Evolutionary conservation across 2,888 invertebrate genomes (phyloP).

Genomic region (Meta bourneti): DNA sequence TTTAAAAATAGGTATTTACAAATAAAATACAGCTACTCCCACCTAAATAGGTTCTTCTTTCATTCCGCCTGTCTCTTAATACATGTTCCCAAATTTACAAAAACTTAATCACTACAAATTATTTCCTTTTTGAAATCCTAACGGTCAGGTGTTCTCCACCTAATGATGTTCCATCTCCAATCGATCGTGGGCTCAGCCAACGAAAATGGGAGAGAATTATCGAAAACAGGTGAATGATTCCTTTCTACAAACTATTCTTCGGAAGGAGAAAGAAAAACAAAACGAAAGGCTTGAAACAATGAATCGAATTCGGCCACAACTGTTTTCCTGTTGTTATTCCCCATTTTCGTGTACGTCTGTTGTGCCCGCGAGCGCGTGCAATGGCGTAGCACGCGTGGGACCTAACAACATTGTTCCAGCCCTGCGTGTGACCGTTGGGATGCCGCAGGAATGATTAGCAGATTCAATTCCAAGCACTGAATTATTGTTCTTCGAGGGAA

Average conservation of each 20-base stretch:
- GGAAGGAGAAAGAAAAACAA: conserved; percentile 15
- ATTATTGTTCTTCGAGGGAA: conserved; percentile 30
- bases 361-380: neutral
- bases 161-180: too few relatives aligned
- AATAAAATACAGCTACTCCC: too few relatives aligned
- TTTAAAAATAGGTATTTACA: too few relatives aligned
- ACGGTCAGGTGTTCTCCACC: too few relatives aligned
- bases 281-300: conserved; percentile 34
- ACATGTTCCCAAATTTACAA: too few relatives aligned
- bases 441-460: neutral
- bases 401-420: conserved; percentile 22
- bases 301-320: conserved; percentile 8
- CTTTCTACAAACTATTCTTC: neutral
- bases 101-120: too few relatives aligned
- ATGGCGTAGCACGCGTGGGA: neutral
- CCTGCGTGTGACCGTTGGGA: neutral
- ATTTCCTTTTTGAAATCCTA: too few relatives aligned
- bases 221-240: neutral
- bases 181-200: too few relatives aligned
- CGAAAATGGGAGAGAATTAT: too few relatives aligned
- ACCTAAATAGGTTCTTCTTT: too few relatives aligned
- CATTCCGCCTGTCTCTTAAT: too few relatives aligned
- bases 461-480: conserved; percentile 13
- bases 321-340: neutral
- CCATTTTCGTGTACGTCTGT: conserved; percentile 1